Conservation (phyloP, 2,888 invertebrate genomes). For the Lordiphosa fenestrarum region DNA sequence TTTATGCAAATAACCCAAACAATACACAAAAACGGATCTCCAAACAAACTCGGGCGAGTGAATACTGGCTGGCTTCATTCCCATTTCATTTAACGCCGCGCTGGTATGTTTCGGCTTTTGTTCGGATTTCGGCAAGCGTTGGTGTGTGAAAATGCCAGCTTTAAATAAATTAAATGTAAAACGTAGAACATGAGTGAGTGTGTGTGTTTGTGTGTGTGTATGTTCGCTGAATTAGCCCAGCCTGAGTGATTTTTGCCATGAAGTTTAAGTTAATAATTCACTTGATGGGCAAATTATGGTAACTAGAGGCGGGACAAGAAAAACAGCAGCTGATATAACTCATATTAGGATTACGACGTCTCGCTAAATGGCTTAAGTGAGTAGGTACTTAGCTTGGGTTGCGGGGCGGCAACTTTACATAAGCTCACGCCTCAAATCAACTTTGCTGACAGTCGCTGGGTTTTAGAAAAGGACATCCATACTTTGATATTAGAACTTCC, state of each 20-base stretch:
- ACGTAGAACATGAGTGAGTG: conserved; percentile 15
- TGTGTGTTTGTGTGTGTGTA: conserved; percentile 16
- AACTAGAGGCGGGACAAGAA: too few relatives aligned
- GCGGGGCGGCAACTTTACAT: too few relatives aligned
- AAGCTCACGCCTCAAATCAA: too few relatives aligned
- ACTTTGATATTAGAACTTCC: too few relatives aligned
- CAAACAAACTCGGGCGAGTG: conserved; percentile 23
- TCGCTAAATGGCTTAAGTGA: too few relatives aligned
- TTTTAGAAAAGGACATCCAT: too few relatives aligned
- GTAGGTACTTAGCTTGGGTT: too few relatives aligned
- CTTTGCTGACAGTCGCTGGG: too few relatives aligned
- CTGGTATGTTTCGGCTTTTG: conserved; percentile 5
- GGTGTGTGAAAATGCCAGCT: conserved; percentile 61
- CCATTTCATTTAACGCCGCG: neutral
- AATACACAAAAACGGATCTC: conserved; percentile 26
- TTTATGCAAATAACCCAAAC: conserved; percentile 62
- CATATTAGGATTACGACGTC: too few relatives aligned
- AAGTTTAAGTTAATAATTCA: neutral
- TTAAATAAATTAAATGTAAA: conserved; percentile 67
- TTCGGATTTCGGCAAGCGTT: conserved; percentile 27
- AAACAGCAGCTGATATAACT: too few relatives aligned
- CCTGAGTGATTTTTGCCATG: conserved; percentile 5
- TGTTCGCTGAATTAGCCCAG: conserved; percentile 4
- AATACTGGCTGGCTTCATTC: conserved; percentile 9
- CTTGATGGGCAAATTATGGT: too few relatives aligned